Conservation (phyloP, 2,797 vertebrate species). For the Parauchenoglanis ngamensis region DNA sequence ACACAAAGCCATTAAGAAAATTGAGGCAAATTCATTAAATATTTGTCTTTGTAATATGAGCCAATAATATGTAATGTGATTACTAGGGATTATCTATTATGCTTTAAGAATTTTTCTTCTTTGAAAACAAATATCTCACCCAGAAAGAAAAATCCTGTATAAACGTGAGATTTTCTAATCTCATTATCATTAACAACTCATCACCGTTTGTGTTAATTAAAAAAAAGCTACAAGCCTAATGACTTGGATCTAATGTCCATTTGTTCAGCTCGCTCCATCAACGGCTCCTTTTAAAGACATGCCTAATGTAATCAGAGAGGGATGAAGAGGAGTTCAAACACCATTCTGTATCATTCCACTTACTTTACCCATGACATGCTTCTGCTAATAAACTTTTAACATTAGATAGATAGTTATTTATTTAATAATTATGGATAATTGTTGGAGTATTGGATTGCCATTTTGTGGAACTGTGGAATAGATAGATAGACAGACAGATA, state of each 20-base stretch:
- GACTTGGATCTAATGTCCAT: conserved; percentile 77
- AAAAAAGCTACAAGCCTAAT: conserved; percentile 75
- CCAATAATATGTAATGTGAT: background rate
- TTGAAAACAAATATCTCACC: conserved; percentile 12
- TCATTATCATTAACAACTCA: conserved; percentile 79
- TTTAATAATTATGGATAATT: background rate
- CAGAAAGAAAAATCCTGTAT: conserved; percentile 25
- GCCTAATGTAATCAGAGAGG: conserved; percentile 75
- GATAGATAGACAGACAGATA: background rate
- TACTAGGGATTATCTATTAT: background rate
- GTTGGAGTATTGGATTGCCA: background rate
- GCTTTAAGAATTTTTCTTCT: background rate
- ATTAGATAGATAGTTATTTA: background rate
- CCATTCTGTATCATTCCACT: conserved; percentile 41
- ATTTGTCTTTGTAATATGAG: background rate
- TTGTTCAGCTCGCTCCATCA: conserved; percentile 73
- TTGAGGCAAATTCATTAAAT: background rate
- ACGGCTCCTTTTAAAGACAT: conserved; percentile 71
- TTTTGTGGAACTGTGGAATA: background rate
- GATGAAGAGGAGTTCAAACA: conserved; percentile 64
- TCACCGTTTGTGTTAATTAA: conserved; percentile 80
- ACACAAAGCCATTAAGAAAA: background rate
- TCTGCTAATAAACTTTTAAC: conserved; percentile 24
- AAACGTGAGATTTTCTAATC: conserved; percentile 47
- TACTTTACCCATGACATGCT: conserved; percentile 29